phyloP scores from a whole-genome alignment of 1,140 invertebrate species.

The Papilio aristodemus region DNA sequence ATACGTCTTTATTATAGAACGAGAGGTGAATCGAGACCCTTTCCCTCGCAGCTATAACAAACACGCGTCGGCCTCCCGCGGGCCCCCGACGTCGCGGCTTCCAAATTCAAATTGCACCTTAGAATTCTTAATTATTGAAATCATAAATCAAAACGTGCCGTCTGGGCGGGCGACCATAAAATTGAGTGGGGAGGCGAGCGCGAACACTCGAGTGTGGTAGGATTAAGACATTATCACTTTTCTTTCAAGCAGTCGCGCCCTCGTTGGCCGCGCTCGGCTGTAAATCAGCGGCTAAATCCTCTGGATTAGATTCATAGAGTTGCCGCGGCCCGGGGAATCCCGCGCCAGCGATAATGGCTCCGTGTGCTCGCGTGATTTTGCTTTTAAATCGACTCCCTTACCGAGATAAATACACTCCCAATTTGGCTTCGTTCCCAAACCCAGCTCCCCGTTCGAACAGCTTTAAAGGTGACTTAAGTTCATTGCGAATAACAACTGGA shows the following conservation, averaged over 20 bases:
- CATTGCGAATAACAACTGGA: constrained; percentile 62
- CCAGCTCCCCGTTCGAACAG: constrained; percentile 68
- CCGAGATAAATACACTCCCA: constrained; percentile 75
- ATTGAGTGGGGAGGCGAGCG: constrained; percentile 56
- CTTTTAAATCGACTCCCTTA: constrained; percentile 77
- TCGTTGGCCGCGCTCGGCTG: constrained; percentile 67
- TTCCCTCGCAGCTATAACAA: constrained; percentile 71
- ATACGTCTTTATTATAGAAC: constrained; percentile 54
- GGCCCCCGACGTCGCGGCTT: constrained; percentile 62
- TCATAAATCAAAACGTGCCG: constrained; percentile 79
- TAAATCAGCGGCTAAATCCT: constrained; percentile 80
- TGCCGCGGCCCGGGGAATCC: constrained; percentile 76
- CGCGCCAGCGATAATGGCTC: constrained; percentile 72
- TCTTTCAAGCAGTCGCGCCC: constrained; percentile 76
- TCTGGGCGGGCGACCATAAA: constrained; percentile 77
- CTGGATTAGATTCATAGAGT: constrained; percentile 81
- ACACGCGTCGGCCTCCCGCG: constrained; percentile 70
- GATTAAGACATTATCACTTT: constrained; percentile 82
- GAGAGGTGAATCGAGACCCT: constrained; percentile 70
- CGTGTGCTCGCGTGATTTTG: constrained; percentile 77
- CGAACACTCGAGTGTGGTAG: constrained; percentile 72
- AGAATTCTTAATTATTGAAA: constrained; percentile 81
- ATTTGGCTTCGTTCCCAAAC: constrained; percentile 63
- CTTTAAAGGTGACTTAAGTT: constrained; percentile 64
- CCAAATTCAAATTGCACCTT: constrained; percentile 79